A percentile compares a stretch with the other conserved stretches of the same genome.
Conservation (phyloP, 2,888 invertebrate species). For the Melanostoma mellinum region DNA sequence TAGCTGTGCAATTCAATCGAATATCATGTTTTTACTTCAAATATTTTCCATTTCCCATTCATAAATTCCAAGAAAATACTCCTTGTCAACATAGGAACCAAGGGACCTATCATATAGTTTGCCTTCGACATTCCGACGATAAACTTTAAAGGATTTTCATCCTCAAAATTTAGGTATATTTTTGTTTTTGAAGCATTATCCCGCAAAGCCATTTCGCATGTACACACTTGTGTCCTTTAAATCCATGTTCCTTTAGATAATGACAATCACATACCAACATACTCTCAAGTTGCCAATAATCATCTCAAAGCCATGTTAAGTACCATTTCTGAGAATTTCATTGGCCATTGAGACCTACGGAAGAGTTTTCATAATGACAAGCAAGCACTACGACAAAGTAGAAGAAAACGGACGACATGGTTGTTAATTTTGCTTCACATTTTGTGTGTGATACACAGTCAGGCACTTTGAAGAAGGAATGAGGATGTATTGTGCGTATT, state of each 20-base stretch:
- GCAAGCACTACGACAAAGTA: slow-evolving; percentile 4
- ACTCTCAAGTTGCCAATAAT: slow-evolving; percentile 27
- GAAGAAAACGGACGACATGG: slow-evolving; percentile 57
- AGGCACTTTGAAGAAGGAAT: background rate
- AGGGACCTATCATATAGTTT: slow-evolving; percentile 18
- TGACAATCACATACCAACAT: background rate
- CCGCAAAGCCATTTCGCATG: slow-evolving; percentile 38
- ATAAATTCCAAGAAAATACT: slow-evolving; percentile 12
- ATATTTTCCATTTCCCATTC: background rate
- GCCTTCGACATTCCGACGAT: slow-evolving; percentile 17
- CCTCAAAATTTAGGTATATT: background rate
- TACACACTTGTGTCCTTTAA: slow-evolving; percentile 43
- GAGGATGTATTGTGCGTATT: slow-evolving; percentile 6
- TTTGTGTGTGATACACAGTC: slow-evolving; percentile 7
- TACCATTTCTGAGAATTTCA: slow-evolving; percentile 51
- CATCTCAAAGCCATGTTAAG: slow-evolving; percentile 48
- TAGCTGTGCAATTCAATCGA: too few species aligned
- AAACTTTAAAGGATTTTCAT: slow-evolving; percentile 43
- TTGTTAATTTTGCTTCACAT: slow-evolving; percentile 59
- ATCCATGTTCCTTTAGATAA: slow-evolving; percentile 24
- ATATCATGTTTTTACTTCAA: background rate
- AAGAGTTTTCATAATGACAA: slow-evolving; percentile 40
- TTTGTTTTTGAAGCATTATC: slow-evolving; percentile 20
- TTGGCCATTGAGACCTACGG: slow-evolving; percentile 45
- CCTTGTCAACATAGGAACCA: slow-evolving; percentile 30